Evolutionary conservation across 2,888 invertebrate species (phyloP), one percentile per base, ranked within the genome.

Genomic region (Cantharis rufa): DNA sequence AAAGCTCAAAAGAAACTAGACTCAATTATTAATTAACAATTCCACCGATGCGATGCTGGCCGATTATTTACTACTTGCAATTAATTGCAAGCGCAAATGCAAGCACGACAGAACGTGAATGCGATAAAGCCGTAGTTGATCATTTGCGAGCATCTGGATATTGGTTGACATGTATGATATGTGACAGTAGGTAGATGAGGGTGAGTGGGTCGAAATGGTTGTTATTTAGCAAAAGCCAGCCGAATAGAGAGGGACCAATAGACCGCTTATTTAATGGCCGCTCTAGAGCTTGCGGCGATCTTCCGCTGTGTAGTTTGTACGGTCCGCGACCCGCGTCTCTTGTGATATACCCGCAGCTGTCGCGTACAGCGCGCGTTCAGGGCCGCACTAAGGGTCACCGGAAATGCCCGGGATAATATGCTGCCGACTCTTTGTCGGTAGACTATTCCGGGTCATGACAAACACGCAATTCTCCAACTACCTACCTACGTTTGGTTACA

Each of bases 231-330:
- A 21, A 66, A 66, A 66, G 24, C 21, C 64, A 66, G 9, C 64
- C 24, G 70, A 72, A 27, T 70, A 16, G 71, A 69, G 68, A 74
- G 75, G 75, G 78, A 76, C 78, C 79, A 77, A 80, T 77, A 78
- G 79, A n/a, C n/a, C n/a, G 64, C 64, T 88, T 88, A 89, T 88
- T 81, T 89, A 87, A 88, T 86, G 88, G 89, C 88, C 88, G 87
- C 82, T 15, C 16, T 86, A 79, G 79, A 86, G 87, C 88, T 87
- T 86, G 88, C 87, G 86, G 86, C 87, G 86, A 87, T 88, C 87
- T 87, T 89, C 88, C 87, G 85, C 85, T 86, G 88, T 89, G 88
- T 86, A 66, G 63, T 18, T 88, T 88, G 87, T 88, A 88, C 89
- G 89, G 87, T 87, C 85, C 88, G 88, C 89, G 89, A 79, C 80